Conservation (phyloP, 2,888 invertebrate species). For the Drosophila koepferae region DNA sequence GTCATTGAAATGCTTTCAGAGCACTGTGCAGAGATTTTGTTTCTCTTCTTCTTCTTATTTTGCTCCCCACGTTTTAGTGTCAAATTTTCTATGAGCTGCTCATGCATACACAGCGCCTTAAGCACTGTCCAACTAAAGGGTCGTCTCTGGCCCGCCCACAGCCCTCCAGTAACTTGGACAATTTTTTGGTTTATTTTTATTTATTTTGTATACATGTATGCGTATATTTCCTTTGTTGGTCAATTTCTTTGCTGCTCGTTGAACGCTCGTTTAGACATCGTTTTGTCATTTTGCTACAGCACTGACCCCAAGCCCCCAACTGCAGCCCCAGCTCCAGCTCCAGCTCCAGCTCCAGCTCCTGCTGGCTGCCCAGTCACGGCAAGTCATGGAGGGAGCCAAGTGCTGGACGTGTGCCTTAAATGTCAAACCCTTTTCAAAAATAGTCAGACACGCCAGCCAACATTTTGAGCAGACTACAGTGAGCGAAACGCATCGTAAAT, state of each 20-base stretch:
- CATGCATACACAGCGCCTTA: slow-evolving; percentile 49
- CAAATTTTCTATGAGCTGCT: slow-evolving; percentile 54
- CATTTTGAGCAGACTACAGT: slow-evolving; percentile 21
- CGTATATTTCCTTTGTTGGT: slow-evolving; percentile 55
- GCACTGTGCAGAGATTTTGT: slow-evolving; percentile 53
- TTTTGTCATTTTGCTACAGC: slow-evolving; percentile 70
- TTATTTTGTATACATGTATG: slow-evolving; percentile 15
- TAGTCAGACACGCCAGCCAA: slow-evolving; percentile 54
- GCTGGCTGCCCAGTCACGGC: slow-evolving; percentile 11
- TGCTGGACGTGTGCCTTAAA: slow-evolving; percentile 55
- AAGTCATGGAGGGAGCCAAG: slow-evolving; percentile 5
- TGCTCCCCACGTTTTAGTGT: slow-evolving; percentile 44
- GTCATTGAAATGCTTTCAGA: not conserved
- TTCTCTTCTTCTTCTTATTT: not conserved
- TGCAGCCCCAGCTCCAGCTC: not conserved
- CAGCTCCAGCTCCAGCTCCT: not conserved
- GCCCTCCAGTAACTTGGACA: slow-evolving; percentile 26
- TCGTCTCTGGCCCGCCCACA: slow-evolving; percentile 4
- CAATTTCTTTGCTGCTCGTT: slow-evolving; percentile 64
- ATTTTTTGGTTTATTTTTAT: slow-evolving; percentile 54
- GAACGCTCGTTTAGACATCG: slow-evolving; percentile 74
- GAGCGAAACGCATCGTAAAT: slow-evolving; percentile 65
- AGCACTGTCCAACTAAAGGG: slow-evolving; percentile 53
- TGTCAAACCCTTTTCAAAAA: slow-evolving; percentile 79
- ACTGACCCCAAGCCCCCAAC: slow-evolving; percentile 12